Percentiles rank a stretch among this genome's conserved stretches.
These are phyloP conservation scores for Bucco capensis DNA, from an alignment of 2,113 vertebrate species.

Conservation along the genomic window DNA sequence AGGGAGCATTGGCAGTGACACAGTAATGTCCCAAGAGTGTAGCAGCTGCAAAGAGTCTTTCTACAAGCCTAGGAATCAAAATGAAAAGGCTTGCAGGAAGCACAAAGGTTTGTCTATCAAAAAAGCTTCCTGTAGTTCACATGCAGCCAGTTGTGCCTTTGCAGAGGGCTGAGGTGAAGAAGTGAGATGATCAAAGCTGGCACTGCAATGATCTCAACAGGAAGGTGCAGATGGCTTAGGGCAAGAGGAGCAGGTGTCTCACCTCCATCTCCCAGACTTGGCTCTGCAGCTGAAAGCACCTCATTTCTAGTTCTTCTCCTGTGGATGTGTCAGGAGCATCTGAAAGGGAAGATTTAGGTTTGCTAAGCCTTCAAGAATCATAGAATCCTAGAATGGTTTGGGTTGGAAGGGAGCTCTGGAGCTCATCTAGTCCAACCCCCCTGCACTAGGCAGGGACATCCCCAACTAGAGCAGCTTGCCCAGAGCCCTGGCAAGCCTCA, in stretches of 20 bases:
- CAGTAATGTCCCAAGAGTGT: not conserved
- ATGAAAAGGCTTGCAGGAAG: not conserved
- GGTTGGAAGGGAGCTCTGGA: too few relatives aligned
- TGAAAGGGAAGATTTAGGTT: not conserved
- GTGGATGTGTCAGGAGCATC: not conserved
- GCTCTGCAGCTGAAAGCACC: conserved; percentile 77
- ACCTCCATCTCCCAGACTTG: conserved; percentile 93
- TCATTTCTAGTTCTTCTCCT: conserved; percentile 65
- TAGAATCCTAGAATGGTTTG: too few relatives aligned
- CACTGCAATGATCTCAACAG: not conserved
- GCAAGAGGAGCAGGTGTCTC: not conserved
- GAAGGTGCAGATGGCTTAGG: not conserved
- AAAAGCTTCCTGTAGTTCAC: not conserved
- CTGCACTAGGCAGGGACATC: too few relatives aligned
- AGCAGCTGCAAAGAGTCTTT: not conserved
- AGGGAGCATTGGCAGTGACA: not conserved
- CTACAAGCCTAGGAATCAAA: not conserved
- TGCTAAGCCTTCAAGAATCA: too few relatives aligned
- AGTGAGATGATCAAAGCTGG: not conserved
- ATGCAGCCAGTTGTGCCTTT: not conserved
- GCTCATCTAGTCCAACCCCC: too few relatives aligned
- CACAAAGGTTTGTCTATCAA: not conserved
- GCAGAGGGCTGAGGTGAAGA: not conserved
- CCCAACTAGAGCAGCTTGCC: too few relatives aligned
- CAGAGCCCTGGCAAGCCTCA: too few relatives aligned